These are phyloP conservation scores for Rosalia funebris DNA, from an alignment of 2,888 invertebrate species.

Conservation along the genomic window DNA sequence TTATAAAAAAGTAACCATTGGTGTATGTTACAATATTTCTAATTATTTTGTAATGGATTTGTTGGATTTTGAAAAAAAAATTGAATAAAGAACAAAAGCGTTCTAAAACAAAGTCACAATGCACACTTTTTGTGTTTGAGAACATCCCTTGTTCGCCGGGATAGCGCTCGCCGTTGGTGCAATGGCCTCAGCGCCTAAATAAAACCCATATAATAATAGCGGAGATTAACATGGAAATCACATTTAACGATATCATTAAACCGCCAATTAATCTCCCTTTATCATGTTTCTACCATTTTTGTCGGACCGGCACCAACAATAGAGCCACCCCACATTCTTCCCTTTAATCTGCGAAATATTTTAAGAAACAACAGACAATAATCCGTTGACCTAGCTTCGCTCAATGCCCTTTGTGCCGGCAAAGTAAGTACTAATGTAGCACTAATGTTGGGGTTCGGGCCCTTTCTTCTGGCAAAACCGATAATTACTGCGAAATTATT, in stretches of 20 bases:
- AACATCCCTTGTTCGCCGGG: no score
- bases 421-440: conserved; percentile 22
- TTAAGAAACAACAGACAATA: conserved; percentile 31
- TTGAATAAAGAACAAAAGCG: no score
- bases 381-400: conserved; percentile 27
- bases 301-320: conserved; percentile 13
- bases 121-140: no score
- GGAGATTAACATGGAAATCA: conserved; percentile 18
- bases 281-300: conserved; percentile 25
- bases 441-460: conserved; percentile 19
- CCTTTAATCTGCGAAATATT: conserved; percentile 28
- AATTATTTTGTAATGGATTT: no score
- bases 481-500: conserved; percentile 24
- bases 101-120: no score
- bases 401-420: conserved; percentile 22
- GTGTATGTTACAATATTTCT: no score
- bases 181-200: conserved; percentile 4
- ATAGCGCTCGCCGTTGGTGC: no score
- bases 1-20: no score
- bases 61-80: no score
- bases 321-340: conserved; percentile 12
- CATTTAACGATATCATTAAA: conserved; percentile 24
- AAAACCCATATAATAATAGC: background rate
- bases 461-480: conserved; percentile 13
- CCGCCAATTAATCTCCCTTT: conserved; percentile 26